Base-by-base conservation (phyloP, 1,140 invertebrate species). In the Elymnias hypermnestra region DNA sequence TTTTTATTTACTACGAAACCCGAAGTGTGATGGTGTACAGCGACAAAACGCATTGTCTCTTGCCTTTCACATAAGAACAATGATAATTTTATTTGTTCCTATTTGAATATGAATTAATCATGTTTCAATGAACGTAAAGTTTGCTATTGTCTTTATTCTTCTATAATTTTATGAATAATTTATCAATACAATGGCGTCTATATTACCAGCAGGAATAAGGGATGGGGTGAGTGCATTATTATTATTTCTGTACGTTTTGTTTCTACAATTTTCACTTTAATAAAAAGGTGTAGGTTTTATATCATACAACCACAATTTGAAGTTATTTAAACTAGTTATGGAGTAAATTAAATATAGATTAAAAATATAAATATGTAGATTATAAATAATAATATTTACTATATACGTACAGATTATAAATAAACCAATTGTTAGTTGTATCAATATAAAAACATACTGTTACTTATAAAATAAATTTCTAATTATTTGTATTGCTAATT, bases 221-320 rank as follows among this genome's bases (percentile, higher is more conserved):
- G 74, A 78, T 60, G 71, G 67, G 66, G 73, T 81, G 42, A 71
- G 72, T 63, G 15, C n/a, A n/a, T n/a, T n/a, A n/a, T n/a, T n/a
- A n/a, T n/a, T n/a, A n/a, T n/a, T 47, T 14, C 26, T 33, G 12
- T 45, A 2, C 26, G 9, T 29, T 12, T 13, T 4, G 7, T 7
- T 9, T 13, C 10, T 3, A 9, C 0, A 29, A 29, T 13, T 29
- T 29, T 29, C 13, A 12, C 13, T n/a, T n/a, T n/a, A n/a, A n/a
- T n/a, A n/a, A n/a, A n/a, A n/a, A n/a, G n/a, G n/a, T n/a, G n/a
- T n/a, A n/a, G n/a, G n/a, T n/a, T n/a, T n/a, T n/a, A n/a, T n/a
- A n/a, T n/a, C n/a, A n/a, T n/a, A n/a, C n/a, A n/a, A n/a, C n/a
- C n/a, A n/a, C n/a, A n/a, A n/a, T n/a, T n/a, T n/a, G n/a, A n/a